Evolutionary conservation across 2,797 vertebrate species (phyloP), one percentile per base, ranked within the genome.

Genomic region (Brachyalestes nurse): DNA sequence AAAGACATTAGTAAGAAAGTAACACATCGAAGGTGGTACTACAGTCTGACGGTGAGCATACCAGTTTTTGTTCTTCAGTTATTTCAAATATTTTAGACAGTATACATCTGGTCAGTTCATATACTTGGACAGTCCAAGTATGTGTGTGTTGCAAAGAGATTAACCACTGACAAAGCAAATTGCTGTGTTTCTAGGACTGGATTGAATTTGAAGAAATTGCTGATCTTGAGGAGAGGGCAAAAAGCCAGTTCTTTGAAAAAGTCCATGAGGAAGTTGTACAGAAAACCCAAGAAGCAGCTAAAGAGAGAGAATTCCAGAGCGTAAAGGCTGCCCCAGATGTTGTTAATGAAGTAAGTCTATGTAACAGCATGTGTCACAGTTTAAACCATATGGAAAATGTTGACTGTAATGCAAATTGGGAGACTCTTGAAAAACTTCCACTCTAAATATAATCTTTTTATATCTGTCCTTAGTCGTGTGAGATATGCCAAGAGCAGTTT

Each of bases 121-220:
- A 25, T 4, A 6, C 51, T 19, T 34, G 45, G 25, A 34, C 34
- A 65, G 6, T n/a, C n/a, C n/a, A 6, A 65, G 47, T 42, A 10
- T 19, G n/a, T n/a, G n/a, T 53, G 28, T 47, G 2, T 9, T 74
- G 8, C 1, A n/a, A n/a, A n/a, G n/a, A 8, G 8, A 6, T 17
- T 58, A 28, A 1, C 16, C 49, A 14, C 14, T 78, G 14, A 83
- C 14, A 10, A 66, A 9, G 42, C 12, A 14, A 38, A 40, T 53
- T 5, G 12, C 0, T 85, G 5, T 82, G 1, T 23, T 60, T 81
- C 61, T 87, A 99, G 98, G 98, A 99, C 88, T 99, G 98, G 98
- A 95, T 99, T 34, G 98, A 99, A 91, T 99, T 99, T 85, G 98
- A 99, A 91, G 98, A 99, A 94, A 98, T 99, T 78, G 98, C 98